These are phyloP conservation scores for Drosophila borborema DNA, from an alignment of 2,888 invertebrate species.

Conservation along the genomic window DNA sequence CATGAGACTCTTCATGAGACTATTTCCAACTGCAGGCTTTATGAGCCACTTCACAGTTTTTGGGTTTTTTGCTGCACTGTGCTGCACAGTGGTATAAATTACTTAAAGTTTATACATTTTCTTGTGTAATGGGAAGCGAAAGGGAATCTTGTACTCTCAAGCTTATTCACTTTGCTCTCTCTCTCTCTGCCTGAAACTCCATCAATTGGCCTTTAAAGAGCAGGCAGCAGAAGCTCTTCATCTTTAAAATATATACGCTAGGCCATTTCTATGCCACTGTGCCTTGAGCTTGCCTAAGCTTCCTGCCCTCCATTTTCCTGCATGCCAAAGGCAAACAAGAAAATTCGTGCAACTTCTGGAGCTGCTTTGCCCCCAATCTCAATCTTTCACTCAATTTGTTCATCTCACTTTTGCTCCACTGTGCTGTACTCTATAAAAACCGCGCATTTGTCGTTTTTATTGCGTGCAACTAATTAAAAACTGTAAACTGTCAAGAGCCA, in stretches of 20 bases:
- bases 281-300: neutral
- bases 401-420: slow-evolving; percentile 21
- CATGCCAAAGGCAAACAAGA: neutral
- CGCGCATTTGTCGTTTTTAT: slow-evolving; percentile 47
- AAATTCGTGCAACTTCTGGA: neutral
- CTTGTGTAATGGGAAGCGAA: no score
- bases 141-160: no score
- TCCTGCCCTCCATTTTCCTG: neutral
- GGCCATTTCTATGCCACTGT: neutral
- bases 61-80: neutral
- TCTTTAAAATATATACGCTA: no score
- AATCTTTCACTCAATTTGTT: neutral
- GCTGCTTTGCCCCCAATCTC: neutral
- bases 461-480: slow-evolving; percentile 69
- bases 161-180: no score
- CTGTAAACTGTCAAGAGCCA: slow-evolving; percentile 58
- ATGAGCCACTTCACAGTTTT: neutral
- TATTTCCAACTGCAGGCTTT: neutral
- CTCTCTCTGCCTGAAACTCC: neutral
- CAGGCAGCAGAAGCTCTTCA: neutral
- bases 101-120: no score
- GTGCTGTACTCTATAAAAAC: slow-evolving; percentile 25
- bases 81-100: neutral
- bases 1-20: neutral
- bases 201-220: neutral